Base-by-base conservation (phyloP, 2,888 invertebrate species). In the Scelioninae gen. 2 region DNA sequence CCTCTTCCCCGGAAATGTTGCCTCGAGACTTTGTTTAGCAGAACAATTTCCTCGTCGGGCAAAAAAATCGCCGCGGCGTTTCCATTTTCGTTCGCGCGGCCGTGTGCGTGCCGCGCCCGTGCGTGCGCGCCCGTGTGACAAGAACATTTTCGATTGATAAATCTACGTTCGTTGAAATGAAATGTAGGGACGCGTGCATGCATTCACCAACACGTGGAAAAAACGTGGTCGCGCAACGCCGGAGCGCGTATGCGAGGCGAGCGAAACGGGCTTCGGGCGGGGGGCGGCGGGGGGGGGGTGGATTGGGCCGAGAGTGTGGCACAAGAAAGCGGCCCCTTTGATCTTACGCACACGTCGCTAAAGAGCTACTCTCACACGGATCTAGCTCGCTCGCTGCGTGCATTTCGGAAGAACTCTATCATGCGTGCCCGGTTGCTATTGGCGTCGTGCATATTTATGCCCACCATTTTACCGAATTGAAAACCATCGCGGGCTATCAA, bases 311-410 rank as follows among this genome's bases (percentile, higher is more conserved):
- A 70, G 70, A 74, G 74, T 69, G 70, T 74, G 70, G 74, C 64
- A 70, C 65, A 74, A 74, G 74, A 74, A 70, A 74, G 74, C 74
- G 74, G 70, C 74, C 68, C 39, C 69, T 74, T 74, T 74, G 73
- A 74, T 69, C 73, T 74, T 69, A 73, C 68, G 63, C 69, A 73
- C 64, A 68, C 73, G 73, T 69, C 46, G 63, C 69, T 64, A 64
- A 73, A 73, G 68, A 69, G 73, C 73, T 53, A 55, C 69, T 69
- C 74, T 65, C 74, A 55, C 61, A 69, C 65, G 60, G 61, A 57
- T 70, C 63, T 71, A 58, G 58, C 55, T 53, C 61, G 55, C 60
- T 55, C 48, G 19, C 50, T 39, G 67, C 63, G 37, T 53, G 55
- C 48, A 58, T 63, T 71, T 68, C 63, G 68, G 73, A 63, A 73